Evolutionary conservation across 2,888 invertebrate species (phyloP), one percentile per base, ranked within the genome.

Genomic region (Cheilosia soror): DNA sequence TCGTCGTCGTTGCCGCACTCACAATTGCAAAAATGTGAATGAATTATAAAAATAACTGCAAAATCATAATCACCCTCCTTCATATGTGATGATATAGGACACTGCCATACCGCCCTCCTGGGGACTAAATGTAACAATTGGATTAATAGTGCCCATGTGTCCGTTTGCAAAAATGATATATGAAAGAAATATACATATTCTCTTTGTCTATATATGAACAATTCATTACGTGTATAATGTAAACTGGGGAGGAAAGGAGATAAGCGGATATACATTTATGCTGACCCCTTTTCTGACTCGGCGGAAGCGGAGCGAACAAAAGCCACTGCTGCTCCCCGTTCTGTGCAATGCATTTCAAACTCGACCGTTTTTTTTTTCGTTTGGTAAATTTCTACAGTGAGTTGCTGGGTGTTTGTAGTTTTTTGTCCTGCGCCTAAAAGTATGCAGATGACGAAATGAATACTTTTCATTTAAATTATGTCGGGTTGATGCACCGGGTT

Each of bases 111-210:
- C 37, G 20, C 15, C 29, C 37, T 20, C 33, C 27, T 13, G n/a
- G n/a, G 15, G 25, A 15, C 31, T 33, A 60, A 71, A 58, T 27
- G 42, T 0, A 15, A 33, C n/a, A 44, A 69, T 58, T 37, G 47
- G 37, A 69, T 47, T 58, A 58, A 44, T 47, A 7, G 44, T 31
- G 44, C 20, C 68, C 55, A 31, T 69, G 57, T 57, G 57, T 25
- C 68, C 47, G 27, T 40, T 60, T 25, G 27, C 11, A 13, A 27
- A 13, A 11, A 11, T 20, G 2, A 20, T 51, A 44, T 44, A 2
- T n/a, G 42, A n/a, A 7, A 6, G 29, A 11, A 58, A 25, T n/a
- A 4, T 7, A 7, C n/a, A 5, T 9, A 49, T 25, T 49, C 49
- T 2, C 44, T 6, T 44, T 44, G 44, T 37, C 11, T 37, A 5